These are phyloP conservation scores for Tachyglossus aculeatus DNA, from an alignment of 2,797 vertebrate species.

Conservation along the genomic window DNA sequence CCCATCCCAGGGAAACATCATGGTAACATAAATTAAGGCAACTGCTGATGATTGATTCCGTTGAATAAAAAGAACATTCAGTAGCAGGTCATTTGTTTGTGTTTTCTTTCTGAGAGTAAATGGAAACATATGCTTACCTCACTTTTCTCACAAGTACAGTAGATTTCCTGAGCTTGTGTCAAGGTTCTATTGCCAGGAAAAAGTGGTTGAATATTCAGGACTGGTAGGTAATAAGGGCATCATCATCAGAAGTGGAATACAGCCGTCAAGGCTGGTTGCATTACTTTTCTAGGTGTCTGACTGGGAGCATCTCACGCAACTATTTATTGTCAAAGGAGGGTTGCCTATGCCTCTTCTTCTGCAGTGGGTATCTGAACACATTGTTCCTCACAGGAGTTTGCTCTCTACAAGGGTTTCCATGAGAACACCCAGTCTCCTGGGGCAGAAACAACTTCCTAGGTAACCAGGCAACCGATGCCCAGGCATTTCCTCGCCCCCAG, in stretches of 20 bases:
- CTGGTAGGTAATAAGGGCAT: constrained; percentile 67
- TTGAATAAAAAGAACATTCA: constrained; percentile 80
- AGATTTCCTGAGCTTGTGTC: constrained; percentile 76
- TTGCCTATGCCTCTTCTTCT: too few species aligned
- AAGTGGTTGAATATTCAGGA: constrained; percentile 70
- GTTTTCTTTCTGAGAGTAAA: constrained; percentile 77
- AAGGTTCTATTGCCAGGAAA: constrained; percentile 77
- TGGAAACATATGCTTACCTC: constrained; percentile 80
- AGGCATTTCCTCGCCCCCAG: too few species aligned
- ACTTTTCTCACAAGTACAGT: constrained; percentile 80
- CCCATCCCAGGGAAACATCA: constrained; percentile 64
- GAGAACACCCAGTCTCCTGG: too few species aligned
- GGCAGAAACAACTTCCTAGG: too few species aligned
- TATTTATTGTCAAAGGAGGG: too few species aligned
- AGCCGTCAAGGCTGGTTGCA: constrained; percentile 59
- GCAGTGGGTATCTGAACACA: too few species aligned
- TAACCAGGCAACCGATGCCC: too few species aligned
- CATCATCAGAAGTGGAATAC: constrained; percentile 63
- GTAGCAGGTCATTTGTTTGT: constrained; percentile 79
- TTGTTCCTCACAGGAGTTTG: too few species aligned
- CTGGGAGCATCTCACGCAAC: too few species aligned
- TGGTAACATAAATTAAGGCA: constrained; percentile 57
- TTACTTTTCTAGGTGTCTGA: constrained; percentile 42
- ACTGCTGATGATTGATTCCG: constrained; percentile 64
- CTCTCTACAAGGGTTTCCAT: too few species aligned